Percentiles rank a stretch among this genome's conserved stretches.
These are phyloP conservation scores for Lacanobia wlatinum DNA, from an alignment of 2,888 invertebrate species.

Conservation along the genomic window DNA sequence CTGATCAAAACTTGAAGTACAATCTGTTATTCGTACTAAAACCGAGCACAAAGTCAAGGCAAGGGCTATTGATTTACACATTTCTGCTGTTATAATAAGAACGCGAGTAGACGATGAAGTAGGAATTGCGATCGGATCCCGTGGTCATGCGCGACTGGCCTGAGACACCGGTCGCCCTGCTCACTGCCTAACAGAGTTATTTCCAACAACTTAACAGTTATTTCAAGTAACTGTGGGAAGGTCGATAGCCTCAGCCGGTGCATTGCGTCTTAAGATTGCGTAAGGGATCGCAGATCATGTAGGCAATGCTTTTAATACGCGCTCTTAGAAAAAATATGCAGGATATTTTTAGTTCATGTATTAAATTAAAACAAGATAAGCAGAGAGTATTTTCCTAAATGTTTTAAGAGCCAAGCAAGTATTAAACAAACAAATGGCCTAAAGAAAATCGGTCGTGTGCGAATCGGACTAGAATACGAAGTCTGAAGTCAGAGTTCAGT, in stretches of 20 bases:
- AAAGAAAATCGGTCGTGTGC: not conserved
- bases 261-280: conserved; percentile 84
- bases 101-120: conserved; percentile 35
- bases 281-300: conserved; percentile 78
- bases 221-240: conserved; percentile 88
- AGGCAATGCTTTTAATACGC: conserved; percentile 1
- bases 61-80: conserved; percentile 68
- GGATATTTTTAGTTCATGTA: not conserved
- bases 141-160: conserved; percentile 79
- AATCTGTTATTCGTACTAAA: conserved; percentile 66
- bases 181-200: conserved; percentile 84
- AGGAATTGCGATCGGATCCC: conserved; percentile 77
- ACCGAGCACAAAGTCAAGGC: conserved; percentile 63
- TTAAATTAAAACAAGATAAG: not conserved
- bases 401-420: not conserved
- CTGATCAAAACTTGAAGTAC: conserved; percentile 91
- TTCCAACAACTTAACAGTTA: conserved; percentile 89
- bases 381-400: not conserved
- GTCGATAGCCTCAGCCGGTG: conserved; percentile 88
- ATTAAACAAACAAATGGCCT: not conserved
- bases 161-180: conserved; percentile 77
- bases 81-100: conserved; percentile 54
- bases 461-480: not conserved
- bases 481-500: too few species aligned
- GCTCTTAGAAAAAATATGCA: not conserved